Conservation (phyloP, 2,888 invertebrate genomes). For the Volucella inflata region DNA sequence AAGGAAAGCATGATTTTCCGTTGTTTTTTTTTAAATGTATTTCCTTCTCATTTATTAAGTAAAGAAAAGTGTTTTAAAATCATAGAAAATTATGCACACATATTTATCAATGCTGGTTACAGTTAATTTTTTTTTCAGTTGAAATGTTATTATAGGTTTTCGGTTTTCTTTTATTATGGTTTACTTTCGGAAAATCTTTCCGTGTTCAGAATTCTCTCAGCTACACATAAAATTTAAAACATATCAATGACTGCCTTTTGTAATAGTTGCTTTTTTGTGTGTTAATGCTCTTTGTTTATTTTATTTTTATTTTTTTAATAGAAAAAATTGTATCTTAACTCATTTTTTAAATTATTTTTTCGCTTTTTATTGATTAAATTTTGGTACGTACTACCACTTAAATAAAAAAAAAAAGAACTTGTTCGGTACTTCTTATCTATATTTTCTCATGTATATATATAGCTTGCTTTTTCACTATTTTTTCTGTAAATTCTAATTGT, state of each 20-base stretch:
- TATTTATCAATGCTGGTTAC: constrained; percentile 74
- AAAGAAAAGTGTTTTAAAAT: constrained; percentile 69
- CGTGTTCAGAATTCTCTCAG: constrained; percentile 50
- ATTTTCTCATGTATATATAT: constrained; percentile 63
- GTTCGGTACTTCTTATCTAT: constrained; percentile 56
- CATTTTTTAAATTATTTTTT: constrained; percentile 61
- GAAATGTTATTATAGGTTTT: constrained; percentile 19
- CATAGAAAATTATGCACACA: constrained; percentile 73
- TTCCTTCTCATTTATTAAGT: constrained; percentile 70
- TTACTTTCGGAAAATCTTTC: constrained; percentile 60
- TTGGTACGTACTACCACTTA: constrained; percentile 74
- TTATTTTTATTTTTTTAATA: constrained; percentile 77
- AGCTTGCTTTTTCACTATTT: constrained; percentile 74
- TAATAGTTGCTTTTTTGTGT: constrained; percentile 47
- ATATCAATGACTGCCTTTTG: constrained; percentile 73
- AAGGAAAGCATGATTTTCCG: constrained; percentile 44
- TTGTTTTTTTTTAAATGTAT: constrained; percentile 58
- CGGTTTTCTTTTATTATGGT: constrained; percentile 31
- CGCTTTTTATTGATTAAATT: constrained; percentile 78
- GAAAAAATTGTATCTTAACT: constrained; percentile 77
- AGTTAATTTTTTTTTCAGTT: constrained; percentile 51
- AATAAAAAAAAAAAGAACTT: constrained; percentile 52
- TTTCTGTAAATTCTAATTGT: constrained; percentile 79
- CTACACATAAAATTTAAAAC: constrained; percentile 53
- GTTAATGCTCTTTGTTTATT: constrained; percentile 18